Evolutionary conservation across 2,888 invertebrate genomes (phyloP), one percentile per base, ranked within the genome.

Genomic region (Steinernema carpocapsae): DNA sequence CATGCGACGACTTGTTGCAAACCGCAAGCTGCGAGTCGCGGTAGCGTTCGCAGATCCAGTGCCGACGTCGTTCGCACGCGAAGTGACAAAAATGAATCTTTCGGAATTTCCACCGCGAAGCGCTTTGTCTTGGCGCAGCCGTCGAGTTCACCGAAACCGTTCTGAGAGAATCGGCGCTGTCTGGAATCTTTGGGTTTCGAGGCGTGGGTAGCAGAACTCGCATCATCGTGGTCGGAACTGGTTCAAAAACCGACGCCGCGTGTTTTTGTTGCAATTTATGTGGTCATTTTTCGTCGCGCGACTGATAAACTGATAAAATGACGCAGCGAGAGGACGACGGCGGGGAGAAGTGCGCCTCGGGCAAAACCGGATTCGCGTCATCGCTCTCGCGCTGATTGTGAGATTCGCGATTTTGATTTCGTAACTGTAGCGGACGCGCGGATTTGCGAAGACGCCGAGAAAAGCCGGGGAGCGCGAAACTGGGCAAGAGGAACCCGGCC

Each of bases 261-360:
- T 64, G 64, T 64, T 64, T 48, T 56, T 64, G 64, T 64, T 64
- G 64, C 64, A 64, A 64, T 64, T 64, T 32, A 10, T n/a, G 52
- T 24, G 52, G 37, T 17, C 48, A 14, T 64, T 64, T 64, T 64
- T 64, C 64, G 64, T 64, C 37, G 64, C 64, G 64, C 64, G 64
- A 64, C 64, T 64, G 64, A 64, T 64, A 64, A 64, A 64, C 29
- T 64, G 64, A 64, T 64, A 64, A 64, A 48, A 26, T 64, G 64
- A 32, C 32, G 64, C 29, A 14, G 7, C 32, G 64, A 56, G 48
- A 14, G 14, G 48, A 14, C 7, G 48, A 48, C 19, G 48, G 2
- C 48, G 48, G n/a, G 48, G 32, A 17, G 32, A 29, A 17, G 1
- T 10, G 37, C 12, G 29, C 64, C 29, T 29, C 64, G 26, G 37